phyloP scores from a whole-genome alignment of 2,113 vertebrate genomes.

The Leptobrachium ailaonicum region DNA sequence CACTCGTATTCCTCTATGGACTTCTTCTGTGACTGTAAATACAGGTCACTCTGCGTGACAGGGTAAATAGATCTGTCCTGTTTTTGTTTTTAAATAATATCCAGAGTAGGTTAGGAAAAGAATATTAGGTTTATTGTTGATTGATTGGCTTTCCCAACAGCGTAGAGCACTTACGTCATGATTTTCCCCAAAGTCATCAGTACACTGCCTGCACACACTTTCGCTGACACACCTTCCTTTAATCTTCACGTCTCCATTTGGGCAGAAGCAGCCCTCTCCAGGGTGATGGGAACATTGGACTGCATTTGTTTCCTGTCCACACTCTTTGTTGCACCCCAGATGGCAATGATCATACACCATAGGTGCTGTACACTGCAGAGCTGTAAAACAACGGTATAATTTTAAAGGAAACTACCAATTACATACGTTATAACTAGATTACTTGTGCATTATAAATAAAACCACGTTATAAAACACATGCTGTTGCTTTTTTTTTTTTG shows the following conservation, averaged over 20 bases:
- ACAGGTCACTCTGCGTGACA: no score
- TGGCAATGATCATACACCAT: conserved; percentile 81
- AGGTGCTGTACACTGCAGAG: conserved; percentile 75
- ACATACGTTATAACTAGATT: no score
- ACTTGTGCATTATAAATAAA: no score
- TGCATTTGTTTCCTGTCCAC: conserved; percentile 65
- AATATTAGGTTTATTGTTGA: no score
- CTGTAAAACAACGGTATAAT: conserved; percentile 60
- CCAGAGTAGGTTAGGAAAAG: no score
- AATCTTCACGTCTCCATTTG: conserved; percentile 64
- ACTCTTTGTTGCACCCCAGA: conserved; percentile 75
- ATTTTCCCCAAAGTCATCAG: conserved; percentile 64
- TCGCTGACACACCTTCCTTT: conserved; percentile 74
- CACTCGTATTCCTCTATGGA: no score
- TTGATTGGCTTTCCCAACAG: neutral
- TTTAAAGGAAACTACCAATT: no score
- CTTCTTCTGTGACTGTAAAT: no score
- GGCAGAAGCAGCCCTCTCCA: conserved; percentile 92
- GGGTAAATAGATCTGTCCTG: no score
- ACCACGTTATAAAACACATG: no score
- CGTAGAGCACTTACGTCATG: conserved; percentile 67
- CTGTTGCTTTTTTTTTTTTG: no score
- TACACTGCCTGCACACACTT: conserved; percentile 80
- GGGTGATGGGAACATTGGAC: conserved; percentile 80
- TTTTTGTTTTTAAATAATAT: no score